Evolutionary conservation across 2,113 vertebrate species (phyloP).

Genomic region (Daubentonia madagascariensis): DNA sequence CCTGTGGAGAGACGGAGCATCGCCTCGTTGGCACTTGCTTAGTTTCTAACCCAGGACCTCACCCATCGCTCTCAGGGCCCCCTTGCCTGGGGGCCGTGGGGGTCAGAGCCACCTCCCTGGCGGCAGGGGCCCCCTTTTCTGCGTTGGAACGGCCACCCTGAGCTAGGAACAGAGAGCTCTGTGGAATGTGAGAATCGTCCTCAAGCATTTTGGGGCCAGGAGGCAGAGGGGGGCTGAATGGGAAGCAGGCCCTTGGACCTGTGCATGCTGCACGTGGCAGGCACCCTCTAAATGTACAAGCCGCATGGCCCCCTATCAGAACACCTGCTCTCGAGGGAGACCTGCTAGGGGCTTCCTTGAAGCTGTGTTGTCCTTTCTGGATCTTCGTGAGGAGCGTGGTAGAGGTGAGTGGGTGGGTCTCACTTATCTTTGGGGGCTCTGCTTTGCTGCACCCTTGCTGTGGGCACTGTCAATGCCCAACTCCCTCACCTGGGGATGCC

Average conservation of each 20-base stretch:
- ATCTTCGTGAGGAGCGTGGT: background rate
- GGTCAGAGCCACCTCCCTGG: background rate
- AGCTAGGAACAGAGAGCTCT: background rate
- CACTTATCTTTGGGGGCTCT: background rate
- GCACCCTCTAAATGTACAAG: rapidly evolving
- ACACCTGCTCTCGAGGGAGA: background rate
- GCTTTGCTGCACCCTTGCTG: background rate
- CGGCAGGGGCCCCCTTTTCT: background rate
- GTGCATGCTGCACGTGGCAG: rapidly evolving
- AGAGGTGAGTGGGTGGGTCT: background rate
- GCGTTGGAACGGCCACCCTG: background rate
- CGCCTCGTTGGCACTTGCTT: background rate
- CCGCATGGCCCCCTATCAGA: rapidly evolving
- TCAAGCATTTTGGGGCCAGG: rapidly evolving
- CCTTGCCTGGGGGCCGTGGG: background rate
- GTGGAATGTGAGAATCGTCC: no score
- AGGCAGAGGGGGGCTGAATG: background rate
- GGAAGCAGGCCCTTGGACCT: rapidly evolving
- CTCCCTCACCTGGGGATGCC: background rate
- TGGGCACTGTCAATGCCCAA: background rate
- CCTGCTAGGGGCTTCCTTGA: rapidly evolving
- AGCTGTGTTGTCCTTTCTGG: background rate
- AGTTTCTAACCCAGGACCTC: background rate
- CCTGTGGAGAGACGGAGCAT: rapidly evolving
- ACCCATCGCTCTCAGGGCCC: background rate